Percentiles rank a stretch among this genome's conserved stretches.
These are phyloP conservation scores for Zele albiditarsus DNA, from an alignment of 2,888 invertebrate species.

Conservation along the genomic window DNA sequence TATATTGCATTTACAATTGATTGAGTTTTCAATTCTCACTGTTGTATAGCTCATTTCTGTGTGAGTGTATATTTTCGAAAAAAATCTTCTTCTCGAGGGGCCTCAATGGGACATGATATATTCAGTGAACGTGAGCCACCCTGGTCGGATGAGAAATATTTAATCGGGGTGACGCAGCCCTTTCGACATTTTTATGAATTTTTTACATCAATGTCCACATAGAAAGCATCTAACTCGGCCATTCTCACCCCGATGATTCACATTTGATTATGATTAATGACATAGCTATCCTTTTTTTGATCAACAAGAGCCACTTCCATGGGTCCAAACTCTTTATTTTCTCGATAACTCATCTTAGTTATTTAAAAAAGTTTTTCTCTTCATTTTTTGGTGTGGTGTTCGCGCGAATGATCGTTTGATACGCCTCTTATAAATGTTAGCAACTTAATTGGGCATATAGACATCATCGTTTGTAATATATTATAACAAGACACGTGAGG, in stretches of 20 bases:
- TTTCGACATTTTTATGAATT: not conserved
- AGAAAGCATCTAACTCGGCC: constrained; percentile 44
- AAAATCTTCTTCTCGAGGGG: no score
- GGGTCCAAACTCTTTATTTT: constrained; percentile 18
- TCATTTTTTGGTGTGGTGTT: not conserved
- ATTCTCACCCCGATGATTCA: constrained; percentile 52
- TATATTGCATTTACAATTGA: no score
- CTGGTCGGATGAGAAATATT: not conserved
- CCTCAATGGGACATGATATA: no score
- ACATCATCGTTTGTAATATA: constrained; percentile 52
- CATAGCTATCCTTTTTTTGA: constrained; percentile 38
- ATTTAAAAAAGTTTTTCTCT: not conserved
- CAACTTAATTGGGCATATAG: constrained; percentile 48
- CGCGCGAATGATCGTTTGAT: constrained; percentile 6
- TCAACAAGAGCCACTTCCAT: constrained; percentile 28
- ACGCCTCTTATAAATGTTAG: constrained; percentile 12
- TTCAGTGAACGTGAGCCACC: no score
- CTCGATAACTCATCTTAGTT: constrained; percentile 14
- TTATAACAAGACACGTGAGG: constrained; percentile 49
- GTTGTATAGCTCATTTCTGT: no score
- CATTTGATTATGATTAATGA: constrained; percentile 54
- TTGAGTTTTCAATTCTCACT: no score
- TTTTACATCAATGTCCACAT: constrained; percentile 9
- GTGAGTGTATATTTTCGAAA: no score
- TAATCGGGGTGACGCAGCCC: not conserved